Base-by-base conservation (phyloP, 2,888 invertebrate genomes). In the Rhingia rostrata region DNA sequence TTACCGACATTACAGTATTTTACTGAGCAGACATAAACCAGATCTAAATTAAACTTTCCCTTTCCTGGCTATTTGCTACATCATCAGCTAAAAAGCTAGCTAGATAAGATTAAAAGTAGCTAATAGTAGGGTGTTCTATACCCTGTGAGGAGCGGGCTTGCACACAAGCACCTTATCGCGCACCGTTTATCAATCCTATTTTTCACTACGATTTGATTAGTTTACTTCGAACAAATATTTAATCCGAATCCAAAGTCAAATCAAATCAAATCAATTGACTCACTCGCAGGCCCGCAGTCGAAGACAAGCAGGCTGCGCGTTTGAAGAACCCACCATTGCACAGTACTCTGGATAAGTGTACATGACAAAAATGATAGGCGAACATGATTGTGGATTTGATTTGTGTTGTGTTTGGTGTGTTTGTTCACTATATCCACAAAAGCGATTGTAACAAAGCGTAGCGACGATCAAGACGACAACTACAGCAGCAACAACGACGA, bases 381-480 rank as follows among this genome's bases (percentile, higher is more conserved):
- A 84, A 84, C 84, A 84, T 39, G 84, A 84, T 79, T 75, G 74
- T 75, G 74, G 84, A 84, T 84, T 84, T 84, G 84, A 84, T 84
- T 80, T 84, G 84, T 84, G 84, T 84, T 84, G 70, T 84, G 61
- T 77, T 69, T 77, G 45, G 61, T 69, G 6, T 81, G 75, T 78
- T 84, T 79, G 51, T 41, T 64, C 47, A 49, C 47, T 66, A 56
- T 70, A 75, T 84, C 70, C 54, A 84, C 74, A 84, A 61, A 22
- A 80, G 58, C 53, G 45, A 58, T 74, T 73, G 69, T 83, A 35
- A 83, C 83, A 83, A 83, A 83, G 80, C 69, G 53, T 70, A 74
- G 69, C 79, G 79, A 47, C 53, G 43, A n/a, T 22, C 22, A 22
- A 22, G 22, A 22, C 22, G 22, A 22, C 22, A 22, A 22, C 22